phyloP scores from a whole-genome alignment of 2,797 vertebrate genomes.

The Amblyraja radiata region DNA sequence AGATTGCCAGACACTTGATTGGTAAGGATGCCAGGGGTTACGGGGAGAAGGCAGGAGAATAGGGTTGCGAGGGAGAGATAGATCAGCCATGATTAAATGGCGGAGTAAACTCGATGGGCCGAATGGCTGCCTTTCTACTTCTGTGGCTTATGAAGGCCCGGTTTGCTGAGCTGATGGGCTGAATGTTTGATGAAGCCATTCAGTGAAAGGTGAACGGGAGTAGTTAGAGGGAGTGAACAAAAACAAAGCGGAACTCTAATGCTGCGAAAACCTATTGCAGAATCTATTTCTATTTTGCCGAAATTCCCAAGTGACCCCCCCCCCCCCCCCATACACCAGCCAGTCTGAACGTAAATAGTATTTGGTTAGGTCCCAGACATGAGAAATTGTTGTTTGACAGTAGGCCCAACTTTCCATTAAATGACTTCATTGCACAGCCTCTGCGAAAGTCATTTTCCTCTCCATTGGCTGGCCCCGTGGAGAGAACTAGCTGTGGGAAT shows the following conservation, averaged over 20 bases:
- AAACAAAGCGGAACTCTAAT: not conserved
- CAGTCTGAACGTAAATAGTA: not conserved
- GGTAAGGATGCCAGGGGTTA: too few relatives aligned
- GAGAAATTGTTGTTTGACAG: slow-evolving; percentile 13
- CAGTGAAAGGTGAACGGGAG: too few relatives aligned
- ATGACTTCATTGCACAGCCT: slow-evolving; percentile 9
- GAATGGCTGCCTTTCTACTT: too few relatives aligned
- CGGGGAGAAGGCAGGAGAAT: too few relatives aligned
- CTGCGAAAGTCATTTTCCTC: slow-evolving; percentile 23
- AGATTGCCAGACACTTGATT: too few relatives aligned
- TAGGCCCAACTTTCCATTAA: slow-evolving; percentile 13
- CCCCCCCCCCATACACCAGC: not conserved
- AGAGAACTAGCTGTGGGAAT: slow-evolving; percentile 8
- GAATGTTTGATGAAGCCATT: too few relatives aligned
- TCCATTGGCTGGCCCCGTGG: not conserved
- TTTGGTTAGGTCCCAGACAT: slow-evolving; percentile 9
- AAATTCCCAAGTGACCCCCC: not conserved
- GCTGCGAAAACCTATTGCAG: not conserved
- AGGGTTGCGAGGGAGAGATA: too few relatives aligned
- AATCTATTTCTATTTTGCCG: not conserved
- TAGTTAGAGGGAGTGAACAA: too few relatives aligned
- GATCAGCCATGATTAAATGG: too few relatives aligned
- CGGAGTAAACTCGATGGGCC: too few relatives aligned
- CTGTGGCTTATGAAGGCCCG: too few relatives aligned
- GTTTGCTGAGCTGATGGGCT: too few relatives aligned